A percentile compares a stretch with the other conserved stretches of the same genome.
Conservation (phyloP, 2,888 invertebrate genomes). For the Cerceris ruficornis region DNA sequence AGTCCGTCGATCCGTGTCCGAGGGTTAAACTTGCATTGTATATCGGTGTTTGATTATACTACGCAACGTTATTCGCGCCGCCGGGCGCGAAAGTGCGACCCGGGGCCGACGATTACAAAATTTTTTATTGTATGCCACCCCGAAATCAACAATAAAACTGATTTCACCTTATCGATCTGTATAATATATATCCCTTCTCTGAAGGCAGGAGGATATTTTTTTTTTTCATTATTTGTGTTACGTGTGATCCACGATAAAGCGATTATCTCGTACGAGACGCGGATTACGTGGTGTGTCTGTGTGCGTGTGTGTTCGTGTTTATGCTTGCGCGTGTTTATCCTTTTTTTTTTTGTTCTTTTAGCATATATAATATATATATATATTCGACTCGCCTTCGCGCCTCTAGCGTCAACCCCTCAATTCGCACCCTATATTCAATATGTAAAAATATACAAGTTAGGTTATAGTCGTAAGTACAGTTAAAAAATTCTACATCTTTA, state of each 20-base stretch:
- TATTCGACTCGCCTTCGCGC: constrained; percentile 54
- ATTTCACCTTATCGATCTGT: constrained; percentile 68
- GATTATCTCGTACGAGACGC: constrained; percentile 24
- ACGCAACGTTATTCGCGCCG: constrained; percentile 76
- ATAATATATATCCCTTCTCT: constrained; percentile 58
- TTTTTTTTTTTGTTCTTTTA: constrained; percentile 1
- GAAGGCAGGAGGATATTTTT: constrained; percentile 65
- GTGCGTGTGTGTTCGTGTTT: constrained; percentile 21
- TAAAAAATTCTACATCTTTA: constrained; percentile 70
- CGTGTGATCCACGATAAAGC: background rate
- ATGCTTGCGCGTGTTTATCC: constrained; percentile 16
- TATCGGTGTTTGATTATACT: constrained; percentile 79
- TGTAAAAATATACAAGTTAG: constrained; percentile 80
- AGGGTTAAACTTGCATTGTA: constrained; percentile 71
- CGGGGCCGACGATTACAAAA: constrained; percentile 74
- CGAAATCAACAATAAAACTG: constrained; percentile 78
- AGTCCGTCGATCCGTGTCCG: constrained; percentile 55
- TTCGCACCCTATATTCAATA: constrained; percentile 69
- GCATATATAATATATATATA: constrained; percentile 25
- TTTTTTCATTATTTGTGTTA: constrained; percentile 15
- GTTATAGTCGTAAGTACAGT: constrained; percentile 78
- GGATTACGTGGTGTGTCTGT: constrained; percentile 19
- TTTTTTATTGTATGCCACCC: constrained; percentile 79
- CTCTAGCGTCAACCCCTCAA: constrained; percentile 53
- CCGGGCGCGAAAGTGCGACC: constrained; percentile 71